Conservation (phyloP, 92 coral and sea anemone genomes). For the Heliopora coerulea region DNA sequence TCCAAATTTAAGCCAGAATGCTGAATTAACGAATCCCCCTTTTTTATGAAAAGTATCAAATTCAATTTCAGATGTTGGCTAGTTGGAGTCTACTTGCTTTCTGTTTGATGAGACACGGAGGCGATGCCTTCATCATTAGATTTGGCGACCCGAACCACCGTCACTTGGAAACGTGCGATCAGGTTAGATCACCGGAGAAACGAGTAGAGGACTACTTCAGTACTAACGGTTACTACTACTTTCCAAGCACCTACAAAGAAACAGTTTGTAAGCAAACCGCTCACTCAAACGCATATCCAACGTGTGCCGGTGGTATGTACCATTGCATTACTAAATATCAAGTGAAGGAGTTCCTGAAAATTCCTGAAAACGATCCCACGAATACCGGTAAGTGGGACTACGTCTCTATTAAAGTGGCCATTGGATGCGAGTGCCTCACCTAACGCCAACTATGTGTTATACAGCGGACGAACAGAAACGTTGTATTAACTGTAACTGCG, state of each 20-base stretch:
- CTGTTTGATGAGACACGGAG: background rate
- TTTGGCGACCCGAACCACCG: background rate
- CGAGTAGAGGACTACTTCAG: slow-evolving; percentile 13
- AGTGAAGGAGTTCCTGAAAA: slow-evolving; percentile 3
- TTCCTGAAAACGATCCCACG: background rate
- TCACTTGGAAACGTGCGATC: background rate
- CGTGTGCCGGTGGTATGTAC: slow-evolving; percentile 31
- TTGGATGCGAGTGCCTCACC: slow-evolving; percentile 24
- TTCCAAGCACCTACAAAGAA: slow-evolving; percentile 4
- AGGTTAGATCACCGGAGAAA: background rate
- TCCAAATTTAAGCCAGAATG: no score
- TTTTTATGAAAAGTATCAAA: no score
- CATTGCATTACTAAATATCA: slow-evolving; percentile 12
- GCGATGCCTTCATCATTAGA: background rate
- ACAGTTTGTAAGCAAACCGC: slow-evolving; percentile 6
- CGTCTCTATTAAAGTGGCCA: background rate
- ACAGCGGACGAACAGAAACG: no score
- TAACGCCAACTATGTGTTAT: no score
- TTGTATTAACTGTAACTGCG: no score
- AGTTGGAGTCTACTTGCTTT: background rate
- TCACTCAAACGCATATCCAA: slow-evolving; percentile 6
- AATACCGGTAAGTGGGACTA: background rate
- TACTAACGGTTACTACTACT: background rate
- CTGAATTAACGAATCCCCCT: no score
- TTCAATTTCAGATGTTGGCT: background rate